Evolutionary conservation across 2,888 invertebrate genomes (phyloP).

Genomic region (Lasioglossum figueresi): DNA sequence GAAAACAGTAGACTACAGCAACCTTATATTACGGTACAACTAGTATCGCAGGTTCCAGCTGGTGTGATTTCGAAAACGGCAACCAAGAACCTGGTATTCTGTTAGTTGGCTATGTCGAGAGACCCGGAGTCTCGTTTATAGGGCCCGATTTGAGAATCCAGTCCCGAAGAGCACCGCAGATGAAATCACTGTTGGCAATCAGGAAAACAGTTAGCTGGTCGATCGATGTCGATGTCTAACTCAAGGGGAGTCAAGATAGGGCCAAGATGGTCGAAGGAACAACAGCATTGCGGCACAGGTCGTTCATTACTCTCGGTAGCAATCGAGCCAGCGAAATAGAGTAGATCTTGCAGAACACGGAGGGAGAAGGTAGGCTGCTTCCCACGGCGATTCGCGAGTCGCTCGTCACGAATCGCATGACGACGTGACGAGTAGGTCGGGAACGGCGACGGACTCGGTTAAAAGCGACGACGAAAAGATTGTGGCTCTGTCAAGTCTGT

Average conservation of each 20-base stretch:
- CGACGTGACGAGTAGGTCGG: conserved; percentile 67
- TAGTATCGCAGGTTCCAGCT: not conserved
- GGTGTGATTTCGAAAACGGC: not conserved
- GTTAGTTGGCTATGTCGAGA: not conserved
- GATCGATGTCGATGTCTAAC: conserved; percentile 35
- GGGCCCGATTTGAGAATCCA: not conserved
- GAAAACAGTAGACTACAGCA: too few relatives aligned
- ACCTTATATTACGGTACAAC: not conserved
- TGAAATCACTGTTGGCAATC: not conserved
- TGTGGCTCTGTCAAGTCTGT: not conserved
- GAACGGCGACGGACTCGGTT: conserved; percentile 47
- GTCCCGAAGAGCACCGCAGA: not conserved
- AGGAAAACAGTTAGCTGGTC: conserved; percentile 42
- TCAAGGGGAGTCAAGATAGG: not conserved
- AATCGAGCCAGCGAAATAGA: conserved; percentile 41
- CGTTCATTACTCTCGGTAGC: conserved; percentile 55
- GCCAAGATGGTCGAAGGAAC: conserved; percentile 17
- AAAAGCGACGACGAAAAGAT: conserved; percentile 42
- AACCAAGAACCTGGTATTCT: too few relatives aligned
- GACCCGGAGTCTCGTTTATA: not conserved
- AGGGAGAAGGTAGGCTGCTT: conserved; percentile 52
- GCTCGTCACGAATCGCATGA: conserved; percentile 78
- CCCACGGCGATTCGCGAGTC: conserved; percentile 71
- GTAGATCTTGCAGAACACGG: not conserved
- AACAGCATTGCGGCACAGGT: conserved; percentile 68